Evolutionary conservation across 2,113 vertebrate species (phyloP).

Genomic region (Tenebrosternarchus preto): DNA sequence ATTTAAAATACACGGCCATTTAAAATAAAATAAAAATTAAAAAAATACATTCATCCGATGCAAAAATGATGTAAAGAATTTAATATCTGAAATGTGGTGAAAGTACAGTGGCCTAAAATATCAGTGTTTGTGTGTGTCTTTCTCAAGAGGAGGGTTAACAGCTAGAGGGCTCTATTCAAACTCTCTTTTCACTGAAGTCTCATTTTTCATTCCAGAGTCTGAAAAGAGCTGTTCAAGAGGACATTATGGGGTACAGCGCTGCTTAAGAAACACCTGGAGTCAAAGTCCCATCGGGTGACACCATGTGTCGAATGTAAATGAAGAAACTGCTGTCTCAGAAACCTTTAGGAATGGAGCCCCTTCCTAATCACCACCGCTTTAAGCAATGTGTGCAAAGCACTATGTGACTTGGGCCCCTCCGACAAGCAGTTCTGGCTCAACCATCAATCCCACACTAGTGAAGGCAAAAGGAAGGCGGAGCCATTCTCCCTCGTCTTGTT

Average conservation of each 20-base stretch:
- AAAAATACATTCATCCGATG: too few species aligned
- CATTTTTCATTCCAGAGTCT: neutral
- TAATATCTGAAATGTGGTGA: too few species aligned
- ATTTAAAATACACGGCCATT: too few species aligned
- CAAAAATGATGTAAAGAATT: too few species aligned
- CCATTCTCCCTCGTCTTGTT: constrained; percentile 31
- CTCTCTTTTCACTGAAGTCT: constrained; percentile 1
- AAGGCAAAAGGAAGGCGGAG: constrained; percentile 3
- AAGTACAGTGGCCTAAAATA: too few species aligned
- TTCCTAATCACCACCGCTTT: too few species aligned
- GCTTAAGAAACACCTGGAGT: neutral
- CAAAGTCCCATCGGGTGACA: neutral
- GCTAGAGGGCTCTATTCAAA: neutral
- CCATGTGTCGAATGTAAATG: neutral
- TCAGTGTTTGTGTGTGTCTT: neutral
- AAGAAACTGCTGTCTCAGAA: neutral
- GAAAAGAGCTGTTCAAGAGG: constrained; percentile 8
- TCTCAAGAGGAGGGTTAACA: neutral
- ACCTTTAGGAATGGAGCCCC: neutral
- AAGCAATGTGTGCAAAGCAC: neutral
- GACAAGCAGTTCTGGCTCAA: neutral
- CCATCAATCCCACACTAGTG: neutral
- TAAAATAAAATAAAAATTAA: too few species aligned
- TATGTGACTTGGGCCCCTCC: neutral
- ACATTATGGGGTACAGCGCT: neutral